Evolutionary conservation across 1,140 invertebrate species (phyloP).

Genomic region (Bombus soroeensis): DNA sequence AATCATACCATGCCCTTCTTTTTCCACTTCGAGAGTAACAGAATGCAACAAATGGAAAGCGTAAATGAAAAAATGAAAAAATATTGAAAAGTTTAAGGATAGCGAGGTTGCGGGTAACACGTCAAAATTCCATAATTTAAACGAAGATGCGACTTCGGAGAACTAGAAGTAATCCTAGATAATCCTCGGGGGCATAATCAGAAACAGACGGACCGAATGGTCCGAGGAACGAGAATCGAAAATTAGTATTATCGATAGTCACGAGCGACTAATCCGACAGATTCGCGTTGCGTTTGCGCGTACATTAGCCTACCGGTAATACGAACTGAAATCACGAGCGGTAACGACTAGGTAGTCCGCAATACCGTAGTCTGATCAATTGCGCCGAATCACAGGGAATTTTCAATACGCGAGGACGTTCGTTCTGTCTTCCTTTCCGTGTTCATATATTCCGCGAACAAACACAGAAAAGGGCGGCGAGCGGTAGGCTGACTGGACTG

Average conservation of each 20-base stretch:
- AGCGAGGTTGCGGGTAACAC: not conserved
- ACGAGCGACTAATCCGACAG: slow-evolving; percentile 47
- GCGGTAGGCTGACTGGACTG: too few species aligned
- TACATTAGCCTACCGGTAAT: slow-evolving; percentile 66
- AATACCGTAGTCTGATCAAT: slow-evolving; percentile 78
- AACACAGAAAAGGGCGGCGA: slow-evolving; percentile 11
- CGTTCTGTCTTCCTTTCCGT: slow-evolving; percentile 33
- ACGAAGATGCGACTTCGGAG: not conserved
- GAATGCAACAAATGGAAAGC: not conserved
- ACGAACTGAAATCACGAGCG: slow-evolving; percentile 67
- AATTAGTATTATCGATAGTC: slow-evolving; percentile 25
- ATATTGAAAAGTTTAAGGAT: not conserved
- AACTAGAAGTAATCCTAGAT: not conserved
- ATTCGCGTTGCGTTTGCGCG: slow-evolving; percentile 66
- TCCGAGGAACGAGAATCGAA: not conserved
- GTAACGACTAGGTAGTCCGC: slow-evolving; percentile 74
- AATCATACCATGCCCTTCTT: not conserved
- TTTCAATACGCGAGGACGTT: slow-evolving; percentile 70
- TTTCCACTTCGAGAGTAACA: not conserved
- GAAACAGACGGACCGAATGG: not conserved
- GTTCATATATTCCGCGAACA: not conserved
- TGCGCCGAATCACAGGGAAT: slow-evolving; percentile 77
- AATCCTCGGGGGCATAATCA: not conserved
- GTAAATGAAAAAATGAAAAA: too few species aligned
- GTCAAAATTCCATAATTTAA: not conserved